A percentile compares a stretch with the other conserved stretches of the same genome.
These are phyloP conservation scores for Calameuta filiformis DNA, from an alignment of 2,888 invertebrate genomes.

Conservation along the genomic window DNA sequence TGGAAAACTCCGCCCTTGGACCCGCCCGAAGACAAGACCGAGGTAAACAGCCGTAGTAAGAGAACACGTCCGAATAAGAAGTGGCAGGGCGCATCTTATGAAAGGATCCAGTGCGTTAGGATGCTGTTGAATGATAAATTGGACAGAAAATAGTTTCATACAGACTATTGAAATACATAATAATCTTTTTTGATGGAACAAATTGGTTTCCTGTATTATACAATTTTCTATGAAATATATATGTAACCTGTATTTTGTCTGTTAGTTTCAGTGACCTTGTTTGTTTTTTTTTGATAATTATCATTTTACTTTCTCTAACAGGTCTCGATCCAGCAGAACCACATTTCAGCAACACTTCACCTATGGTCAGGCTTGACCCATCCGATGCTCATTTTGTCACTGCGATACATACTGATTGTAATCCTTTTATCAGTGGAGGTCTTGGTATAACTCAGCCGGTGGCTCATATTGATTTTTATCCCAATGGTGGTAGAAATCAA, in stretches of 20 bases:
- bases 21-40: slow-evolving; percentile 53
- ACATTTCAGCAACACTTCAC: slow-evolving; percentile 84
- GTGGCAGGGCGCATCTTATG: slow-evolving; percentile 38
- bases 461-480: slow-evolving; percentile 92
- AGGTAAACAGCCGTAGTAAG: slow-evolving; percentile 59
- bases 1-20: slow-evolving; percentile 33
- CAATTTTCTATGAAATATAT: background rate
- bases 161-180: background rate
- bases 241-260: background rate
- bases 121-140: background rate
- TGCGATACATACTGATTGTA: slow-evolving; percentile 88
- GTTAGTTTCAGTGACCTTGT: background rate
- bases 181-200: background rate
- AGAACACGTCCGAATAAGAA: slow-evolving; percentile 50
- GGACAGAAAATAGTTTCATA: background rate
- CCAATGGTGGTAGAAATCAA: slow-evolving; percentile 87
- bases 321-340: slow-evolving; percentile 93
- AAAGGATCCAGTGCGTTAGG: background rate
- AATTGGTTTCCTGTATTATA: background rate
- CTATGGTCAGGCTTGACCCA: slow-evolving; percentile 84
- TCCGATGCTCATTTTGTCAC: slow-evolving; percentile 91
- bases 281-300: background rate
- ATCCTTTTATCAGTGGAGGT: slow-evolving; percentile 80
- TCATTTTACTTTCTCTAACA: slow-evolving; percentile 29
- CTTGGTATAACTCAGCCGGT: slow-evolving; percentile 85